Conservation (phyloP, 2,113 vertebrate species). For the Turdus rufiventris region DNA sequence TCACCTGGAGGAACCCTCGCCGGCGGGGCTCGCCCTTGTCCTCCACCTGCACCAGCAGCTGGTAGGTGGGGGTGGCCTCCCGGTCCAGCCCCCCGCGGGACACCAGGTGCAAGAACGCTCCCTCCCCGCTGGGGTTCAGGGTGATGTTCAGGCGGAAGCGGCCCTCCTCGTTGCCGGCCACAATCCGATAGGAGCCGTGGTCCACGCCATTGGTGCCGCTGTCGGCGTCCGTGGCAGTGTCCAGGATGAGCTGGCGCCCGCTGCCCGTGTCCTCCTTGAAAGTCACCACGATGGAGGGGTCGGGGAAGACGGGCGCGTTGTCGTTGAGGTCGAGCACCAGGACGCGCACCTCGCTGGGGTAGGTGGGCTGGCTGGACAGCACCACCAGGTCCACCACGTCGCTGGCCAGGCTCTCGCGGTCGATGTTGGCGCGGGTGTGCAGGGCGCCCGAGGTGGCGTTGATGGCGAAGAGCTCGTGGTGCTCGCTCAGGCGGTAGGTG, state of each 20-base stretch:
- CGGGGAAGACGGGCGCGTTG: constrained; percentile 93
- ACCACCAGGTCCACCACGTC: constrained; percentile 94
- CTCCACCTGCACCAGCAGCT: constrained; percentile 91
- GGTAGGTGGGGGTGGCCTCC: constrained; percentile 85
- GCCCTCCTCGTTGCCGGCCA: constrained; percentile 88
- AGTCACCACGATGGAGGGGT: constrained; percentile 89
- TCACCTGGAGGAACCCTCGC: constrained; percentile 92
- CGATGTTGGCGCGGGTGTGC: constrained; percentile 87
- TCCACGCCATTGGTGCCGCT: constrained; percentile 93
- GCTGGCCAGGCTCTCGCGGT: constrained; percentile 87
- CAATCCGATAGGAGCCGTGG: constrained; percentile 91
- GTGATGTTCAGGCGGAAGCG: constrained; percentile 93
- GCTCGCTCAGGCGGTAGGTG: constrained; percentile 94
- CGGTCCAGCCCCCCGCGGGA: constrained; percentile 91
- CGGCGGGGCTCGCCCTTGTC: constrained; percentile 91
- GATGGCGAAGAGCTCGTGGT: constrained; percentile 89
- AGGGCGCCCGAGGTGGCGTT: constrained; percentile 88
- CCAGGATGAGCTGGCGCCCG: constrained; percentile 94
- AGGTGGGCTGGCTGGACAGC: constrained; percentile 95
- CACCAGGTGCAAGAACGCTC: constrained; percentile 94
- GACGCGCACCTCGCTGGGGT: constrained; percentile 95
- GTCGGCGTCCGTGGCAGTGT: constrained; percentile 93
- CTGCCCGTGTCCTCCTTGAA: constrained; percentile 97
- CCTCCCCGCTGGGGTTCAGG: constrained; percentile 96
- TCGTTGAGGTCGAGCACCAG: constrained; percentile 94